phyloP scores from a whole-genome alignment of 2,888 invertebrate species.

The Lepetodrilus schrolli region DNA sequence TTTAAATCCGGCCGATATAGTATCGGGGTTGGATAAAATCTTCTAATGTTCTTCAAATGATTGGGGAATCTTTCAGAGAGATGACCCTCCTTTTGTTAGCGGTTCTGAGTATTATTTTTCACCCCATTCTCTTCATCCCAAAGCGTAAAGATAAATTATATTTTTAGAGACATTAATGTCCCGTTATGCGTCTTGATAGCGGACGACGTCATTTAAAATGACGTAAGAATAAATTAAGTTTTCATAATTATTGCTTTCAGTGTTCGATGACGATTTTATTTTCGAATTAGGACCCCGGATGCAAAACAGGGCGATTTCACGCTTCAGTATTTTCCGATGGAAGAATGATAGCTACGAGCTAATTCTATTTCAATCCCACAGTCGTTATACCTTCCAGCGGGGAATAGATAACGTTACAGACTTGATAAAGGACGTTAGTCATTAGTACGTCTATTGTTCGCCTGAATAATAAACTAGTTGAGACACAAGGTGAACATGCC shows the following conservation, averaged over 20 bases:
- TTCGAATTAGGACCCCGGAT: not conserved
- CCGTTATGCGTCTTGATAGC: not conserved
- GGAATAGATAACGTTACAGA: not conserved
- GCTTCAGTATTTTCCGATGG: not conserved
- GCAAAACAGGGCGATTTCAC: not conserved
- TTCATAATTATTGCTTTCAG: not conserved
- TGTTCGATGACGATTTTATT: slow-evolving; percentile 2
- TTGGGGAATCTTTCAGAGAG: not conserved
- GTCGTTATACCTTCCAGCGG: not conserved
- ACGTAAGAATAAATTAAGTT: slow-evolving; percentile 14
- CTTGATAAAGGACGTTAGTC: not conserved
- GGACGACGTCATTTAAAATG: not conserved
- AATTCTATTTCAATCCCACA: not conserved
- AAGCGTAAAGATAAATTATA: not conserved
- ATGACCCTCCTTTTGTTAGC: not conserved
- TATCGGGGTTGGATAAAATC: slow-evolving; percentile 19
- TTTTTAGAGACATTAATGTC: slow-evolving; percentile 4
- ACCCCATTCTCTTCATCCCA: not conserved
- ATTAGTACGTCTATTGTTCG: not conserved
- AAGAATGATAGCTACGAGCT: not conserved
- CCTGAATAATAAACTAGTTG: not conserved
- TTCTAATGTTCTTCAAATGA: slow-evolving; percentile 8
- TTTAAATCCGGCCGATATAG: slow-evolving; percentile 12
- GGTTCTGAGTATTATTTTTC: slow-evolving; percentile 1
- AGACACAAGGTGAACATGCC: not conserved